Base-by-base conservation (phyloP, 2,113 vertebrate species). In the Oenanthe oenanthe region DNA sequence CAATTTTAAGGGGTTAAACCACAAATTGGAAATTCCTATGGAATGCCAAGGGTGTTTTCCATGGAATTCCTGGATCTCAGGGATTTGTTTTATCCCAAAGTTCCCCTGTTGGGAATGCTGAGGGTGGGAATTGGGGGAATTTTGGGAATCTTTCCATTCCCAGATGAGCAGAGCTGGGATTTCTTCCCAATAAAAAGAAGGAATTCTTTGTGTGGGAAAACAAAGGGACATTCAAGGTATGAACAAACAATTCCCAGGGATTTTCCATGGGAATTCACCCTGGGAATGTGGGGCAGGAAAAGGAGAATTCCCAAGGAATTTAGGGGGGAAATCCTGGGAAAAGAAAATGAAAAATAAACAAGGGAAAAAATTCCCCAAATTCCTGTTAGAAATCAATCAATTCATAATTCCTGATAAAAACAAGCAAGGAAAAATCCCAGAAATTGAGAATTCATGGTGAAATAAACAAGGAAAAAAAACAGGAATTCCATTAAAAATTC, bases 1-100 rank as follows among this genome's bases (percentile, higher is more conserved):
- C 0, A 0, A 16, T 25, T 51, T 42, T 9, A 29, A 60, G 54
- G 65, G 34, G 53, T 16, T 20, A 8, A 8, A 48, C 2, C 13
- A 17, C 34, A 9, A n/a, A 40, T 0, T 22, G 15, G 45, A 5
- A 81, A 70, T 40, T 28, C 42, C 11, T 15, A 21, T 4, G 29
- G 53, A 45, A 79, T 56, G 11, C 36, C 74, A 42, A 51, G 6
- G 74, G 6, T 8, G 8, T 43, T 54, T 65, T 78, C 38, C 40
- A 29, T 3, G 38, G 31, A 68, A 58, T 68, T 81, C 34, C 22
- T 4, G 17, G 10, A n/a, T 68, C 4, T 8, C 42, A 48, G 22
- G 14, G 53, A 32, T 48, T 38, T 47, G 3, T 16, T 67, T 12
- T 2, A 57, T 57, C 50, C 28, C 42, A 4, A 26, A 36, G 1